Conservation (phyloP, 2,888 invertebrate species). For the Eueremaeus valkanovi region DNA sequence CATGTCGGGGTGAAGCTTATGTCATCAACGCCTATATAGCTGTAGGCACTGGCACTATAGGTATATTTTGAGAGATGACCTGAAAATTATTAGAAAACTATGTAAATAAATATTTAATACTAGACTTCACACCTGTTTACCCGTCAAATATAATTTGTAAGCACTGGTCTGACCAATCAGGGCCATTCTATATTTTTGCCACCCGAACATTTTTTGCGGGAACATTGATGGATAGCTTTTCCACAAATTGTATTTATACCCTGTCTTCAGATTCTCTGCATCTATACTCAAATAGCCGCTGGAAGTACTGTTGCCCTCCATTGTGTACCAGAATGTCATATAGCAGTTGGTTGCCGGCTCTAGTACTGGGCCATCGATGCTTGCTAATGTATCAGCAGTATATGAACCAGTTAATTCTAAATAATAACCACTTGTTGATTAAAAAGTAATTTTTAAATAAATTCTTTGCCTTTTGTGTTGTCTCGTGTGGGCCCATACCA, state of each 20-base stretch:
- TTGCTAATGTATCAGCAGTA: no score
- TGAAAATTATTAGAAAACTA: no score
- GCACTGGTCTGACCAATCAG: slow-evolving; percentile 42
- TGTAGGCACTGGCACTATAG: background rate
- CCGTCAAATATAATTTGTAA: slow-evolving; percentile 13
- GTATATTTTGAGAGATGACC: no score
- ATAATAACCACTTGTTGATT: no score
- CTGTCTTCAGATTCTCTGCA: background rate
- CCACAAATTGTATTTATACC: background rate
- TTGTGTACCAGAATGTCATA: background rate
- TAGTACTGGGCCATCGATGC: slow-evolving; percentile 42
- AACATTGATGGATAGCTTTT: background rate
- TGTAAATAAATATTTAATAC: no score
- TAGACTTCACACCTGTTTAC: no score
- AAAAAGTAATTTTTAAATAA: no score
- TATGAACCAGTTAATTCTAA: no score
- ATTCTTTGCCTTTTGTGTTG: slow-evolving; percentile 43
- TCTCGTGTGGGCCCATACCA: slow-evolving; percentile 45
- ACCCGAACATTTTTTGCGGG: background rate
- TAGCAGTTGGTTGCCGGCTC: slow-evolving; percentile 40
- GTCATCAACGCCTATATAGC: slow-evolving; percentile 45
- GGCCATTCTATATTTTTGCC: background rate
- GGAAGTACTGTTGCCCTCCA: background rate
- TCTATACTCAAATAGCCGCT: background rate
- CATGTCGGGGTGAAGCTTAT: slow-evolving; percentile 44